These are phyloP conservation scores for Typhlichthys subterraneus DNA, from an alignment of 2,797 vertebrate species.

Conservation along the genomic window DNA sequence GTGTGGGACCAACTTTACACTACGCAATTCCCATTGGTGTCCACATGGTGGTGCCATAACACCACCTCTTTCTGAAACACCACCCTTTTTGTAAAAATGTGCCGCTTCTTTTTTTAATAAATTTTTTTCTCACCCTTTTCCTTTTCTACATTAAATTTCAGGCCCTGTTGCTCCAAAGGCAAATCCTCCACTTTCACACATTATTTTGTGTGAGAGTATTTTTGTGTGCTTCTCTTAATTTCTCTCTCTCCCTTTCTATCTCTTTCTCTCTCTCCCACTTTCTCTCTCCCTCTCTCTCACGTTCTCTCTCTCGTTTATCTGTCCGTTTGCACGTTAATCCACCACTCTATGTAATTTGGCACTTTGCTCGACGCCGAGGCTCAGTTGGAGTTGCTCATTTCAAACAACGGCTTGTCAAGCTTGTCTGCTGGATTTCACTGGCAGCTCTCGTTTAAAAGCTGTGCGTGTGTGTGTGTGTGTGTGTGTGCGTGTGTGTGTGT, in stretches of 20 bases:
- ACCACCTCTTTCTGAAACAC: constrained; percentile 10
- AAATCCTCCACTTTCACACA: constrained; percentile 62
- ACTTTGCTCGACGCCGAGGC: constrained; percentile 61
- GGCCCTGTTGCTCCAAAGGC: constrained; percentile 56
- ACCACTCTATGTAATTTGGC: constrained; percentile 70
- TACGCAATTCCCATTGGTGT: constrained; percentile 5
- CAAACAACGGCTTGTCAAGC: constrained; percentile 59
- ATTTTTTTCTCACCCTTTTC: constrained; percentile 11
- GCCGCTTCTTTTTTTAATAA: neutral
- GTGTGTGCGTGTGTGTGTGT: constrained; percentile 8
- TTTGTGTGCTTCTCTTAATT: constrained; percentile 54
- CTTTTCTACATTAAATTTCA: constrained; percentile 49
- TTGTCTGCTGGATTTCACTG: constrained; percentile 55
- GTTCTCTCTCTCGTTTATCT: constrained; percentile 62
- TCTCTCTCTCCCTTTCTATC: constrained; percentile 25
- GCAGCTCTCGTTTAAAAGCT: constrained; percentile 47
- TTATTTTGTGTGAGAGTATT: constrained; percentile 47
- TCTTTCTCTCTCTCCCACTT: constrained; percentile 8
- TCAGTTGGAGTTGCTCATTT: constrained; percentile 70
- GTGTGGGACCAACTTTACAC: neutral
- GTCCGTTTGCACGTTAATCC: constrained; percentile 66
- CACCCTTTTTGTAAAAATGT: no score
- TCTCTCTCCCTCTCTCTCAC: constrained; percentile 12
- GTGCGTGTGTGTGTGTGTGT: constrained; percentile 17
- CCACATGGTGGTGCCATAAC: constrained; percentile 69